phyloP scores from a whole-genome alignment of 2,797 vertebrate species.

The Poecilia picta region DNA sequence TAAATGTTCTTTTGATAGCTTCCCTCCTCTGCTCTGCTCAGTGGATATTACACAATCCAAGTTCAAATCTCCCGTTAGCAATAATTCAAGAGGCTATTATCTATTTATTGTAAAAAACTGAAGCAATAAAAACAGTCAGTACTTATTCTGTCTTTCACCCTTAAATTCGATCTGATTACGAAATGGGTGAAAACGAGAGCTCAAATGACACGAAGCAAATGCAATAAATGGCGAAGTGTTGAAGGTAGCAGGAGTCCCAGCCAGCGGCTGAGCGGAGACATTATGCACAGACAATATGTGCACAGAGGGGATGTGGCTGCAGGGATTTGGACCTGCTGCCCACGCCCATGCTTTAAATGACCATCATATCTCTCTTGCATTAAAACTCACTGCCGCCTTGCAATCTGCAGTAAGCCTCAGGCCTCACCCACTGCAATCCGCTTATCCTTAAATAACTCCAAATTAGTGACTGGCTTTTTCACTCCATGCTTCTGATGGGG shows the following conservation, averaged over 20 bases:
- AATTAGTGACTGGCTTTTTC: constrained; percentile 73
- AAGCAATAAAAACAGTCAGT: constrained; percentile 2
- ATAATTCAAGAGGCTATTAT: constrained; percentile 1
- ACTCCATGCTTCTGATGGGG: constrained; percentile 58
- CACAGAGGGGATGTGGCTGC: constrained; percentile 43
- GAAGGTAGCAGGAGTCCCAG: neutral
- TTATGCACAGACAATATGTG: constrained; percentile 10
- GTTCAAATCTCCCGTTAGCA: neutral
- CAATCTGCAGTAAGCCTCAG: constrained; percentile 75
- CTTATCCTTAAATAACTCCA: constrained; percentile 73
- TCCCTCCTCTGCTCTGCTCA: no score
- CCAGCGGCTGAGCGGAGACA: constrained; percentile 20
- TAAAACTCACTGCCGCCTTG: constrained; percentile 66
- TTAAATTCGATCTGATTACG: constrained; percentile 13
- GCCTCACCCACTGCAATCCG: constrained; percentile 72
- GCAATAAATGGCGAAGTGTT: constrained; percentile 1
- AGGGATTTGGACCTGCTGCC: constrained; percentile 49
- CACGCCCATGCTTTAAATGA: constrained; percentile 71
- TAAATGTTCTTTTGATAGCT: neutral
- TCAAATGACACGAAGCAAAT: constrained; percentile 1
- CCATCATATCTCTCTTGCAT: constrained; percentile 68
- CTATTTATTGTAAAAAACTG: constrained; percentile 16
- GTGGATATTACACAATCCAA: no score
- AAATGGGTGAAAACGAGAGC: constrained; percentile 5
- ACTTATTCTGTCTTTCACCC: constrained; percentile 24